These are phyloP conservation scores for Radopholus similis DNA, from an alignment of 1,140 invertebrate genomes.

Conservation along the genomic window DNA sequence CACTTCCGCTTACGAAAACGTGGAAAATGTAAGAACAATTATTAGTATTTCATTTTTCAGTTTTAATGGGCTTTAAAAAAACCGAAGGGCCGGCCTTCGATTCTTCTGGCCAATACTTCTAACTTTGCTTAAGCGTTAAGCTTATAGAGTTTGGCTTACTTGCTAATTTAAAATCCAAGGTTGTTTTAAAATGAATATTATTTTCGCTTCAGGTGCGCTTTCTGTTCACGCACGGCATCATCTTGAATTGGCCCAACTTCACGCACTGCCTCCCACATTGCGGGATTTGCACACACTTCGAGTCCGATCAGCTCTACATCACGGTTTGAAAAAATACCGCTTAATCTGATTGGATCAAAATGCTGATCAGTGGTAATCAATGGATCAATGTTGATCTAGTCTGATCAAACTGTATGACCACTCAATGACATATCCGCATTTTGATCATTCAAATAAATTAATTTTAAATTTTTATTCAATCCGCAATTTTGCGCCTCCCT, in stretches of 20 bases:
- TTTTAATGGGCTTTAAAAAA: too few relatives aligned
- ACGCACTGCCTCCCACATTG: conserved; percentile 47
- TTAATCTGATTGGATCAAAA: not conserved
- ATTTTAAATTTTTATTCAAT: too few relatives aligned
- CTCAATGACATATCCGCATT: too few relatives aligned
- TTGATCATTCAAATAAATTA: too few relatives aligned
- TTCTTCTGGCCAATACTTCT: too few relatives aligned
- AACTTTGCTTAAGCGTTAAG: too few relatives aligned
- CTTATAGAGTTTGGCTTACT: not conserved
- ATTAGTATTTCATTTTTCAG: not conserved
- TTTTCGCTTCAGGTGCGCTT: conserved; percentile 20
- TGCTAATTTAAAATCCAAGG: not conserved
- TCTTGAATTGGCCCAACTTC: conserved; percentile 46
- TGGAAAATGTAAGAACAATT: conserved; percentile 10
- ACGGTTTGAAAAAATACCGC: not conserved
- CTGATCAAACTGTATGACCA: too few relatives aligned
- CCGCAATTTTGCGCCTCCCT: too few relatives aligned
- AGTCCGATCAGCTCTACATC: conserved; percentile 32
- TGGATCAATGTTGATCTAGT: too few relatives aligned
- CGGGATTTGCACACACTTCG: conserved; percentile 26
- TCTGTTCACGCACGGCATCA: conserved; percentile 35
- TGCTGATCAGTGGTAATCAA: too few relatives aligned
- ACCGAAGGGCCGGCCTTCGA: too few relatives aligned
- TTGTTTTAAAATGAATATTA: not conserved
- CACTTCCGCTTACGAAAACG: not conserved